Evolutionary conservation across 2,113 vertebrate genomes (phyloP).

Genomic region (Neolamprologus brichardi): DNA sequence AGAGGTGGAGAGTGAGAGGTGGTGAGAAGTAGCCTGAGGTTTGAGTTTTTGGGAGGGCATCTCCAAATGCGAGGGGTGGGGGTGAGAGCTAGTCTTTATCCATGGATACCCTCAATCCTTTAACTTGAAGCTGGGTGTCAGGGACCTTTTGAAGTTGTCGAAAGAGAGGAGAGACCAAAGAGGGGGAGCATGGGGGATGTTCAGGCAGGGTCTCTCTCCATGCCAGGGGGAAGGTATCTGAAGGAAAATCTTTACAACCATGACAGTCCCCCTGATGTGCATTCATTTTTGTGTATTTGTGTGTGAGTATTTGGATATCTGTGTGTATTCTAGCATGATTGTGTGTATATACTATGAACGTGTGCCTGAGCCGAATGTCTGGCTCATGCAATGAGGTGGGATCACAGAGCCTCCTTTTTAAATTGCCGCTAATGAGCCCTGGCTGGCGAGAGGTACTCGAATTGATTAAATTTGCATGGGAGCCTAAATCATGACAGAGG

Average conservation of each 20-base stretch:
- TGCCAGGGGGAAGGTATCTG: conserved; percentile 68
- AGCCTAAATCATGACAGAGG: conserved; percentile 74
- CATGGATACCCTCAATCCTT: conserved; percentile 60
- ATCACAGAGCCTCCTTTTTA: conserved; percentile 74
- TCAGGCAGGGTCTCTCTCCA: conserved; percentile 51
- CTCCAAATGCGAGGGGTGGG: conserved; percentile 13
- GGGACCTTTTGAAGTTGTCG: conserved; percentile 73
- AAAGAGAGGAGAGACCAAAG: conserved; percentile 55
- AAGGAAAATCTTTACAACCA: conserved; percentile 74
- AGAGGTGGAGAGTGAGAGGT: conserved; percentile 24
- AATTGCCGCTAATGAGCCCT: conserved; percentile 79
- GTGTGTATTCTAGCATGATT: conserved; percentile 17
- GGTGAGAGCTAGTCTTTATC: conserved; percentile 56
- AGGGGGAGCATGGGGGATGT: neutral
- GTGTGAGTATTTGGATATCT: conserved; percentile 38
- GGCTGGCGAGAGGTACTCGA: conserved; percentile 76
- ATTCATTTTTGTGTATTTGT: conserved; percentile 28
- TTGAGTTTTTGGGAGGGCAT: conserved; percentile 27
- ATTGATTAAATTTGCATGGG: conserved; percentile 84
- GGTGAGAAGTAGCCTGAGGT: conserved; percentile 38
- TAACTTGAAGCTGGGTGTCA: conserved; percentile 68
- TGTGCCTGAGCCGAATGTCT: conserved; percentile 40
- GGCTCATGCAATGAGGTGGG: conserved; percentile 61
- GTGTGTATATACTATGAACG: conserved; percentile 4
- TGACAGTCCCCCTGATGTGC: conserved; percentile 54